Evolutionary conservation across 2,113 vertebrate species (phyloP), one percentile per base, ranked within the genome.

Genomic region (Ailurus styani): DNA sequence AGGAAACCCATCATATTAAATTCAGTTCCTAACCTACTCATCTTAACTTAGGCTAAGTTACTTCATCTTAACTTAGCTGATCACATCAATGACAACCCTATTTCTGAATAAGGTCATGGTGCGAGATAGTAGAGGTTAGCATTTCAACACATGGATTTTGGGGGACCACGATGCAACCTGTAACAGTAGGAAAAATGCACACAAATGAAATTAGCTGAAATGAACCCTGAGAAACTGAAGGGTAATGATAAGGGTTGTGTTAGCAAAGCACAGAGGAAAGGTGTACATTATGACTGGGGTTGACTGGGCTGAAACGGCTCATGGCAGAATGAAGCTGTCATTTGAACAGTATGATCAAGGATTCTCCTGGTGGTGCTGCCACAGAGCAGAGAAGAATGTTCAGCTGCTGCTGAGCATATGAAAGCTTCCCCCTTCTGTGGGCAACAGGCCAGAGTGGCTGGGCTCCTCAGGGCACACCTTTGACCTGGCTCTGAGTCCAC

Each of bases 331-430:
- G n/a, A 93, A 62, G n/a, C 55, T 45, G 29, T n/a, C 18, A 1
- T 14, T 7, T 70, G 40, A 95, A 81, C 12, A 72, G 10, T 11
- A 12, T 5, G 18, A 40, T 81, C 40, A 91, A 60, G 25, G 31
- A 60, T 66, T 77, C 66, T 66, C 15, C 15, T 40, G 27, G 3
- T 20, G 14, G 4, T 52, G 23, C 29, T 85, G 47, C 55, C n/a
- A 57, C 11, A 14, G 27, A 42, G 10, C n/a, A 50, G 25, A 93
- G 82, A 45, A 77, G 40, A 34, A 62, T 37, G 20, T 55, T 15
- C 3, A 0, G 0, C 29, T 68, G 8, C 11, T 29, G 45, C 11
- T 7, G 5, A 83, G 40, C 27, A 10, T 50, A 5, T 0, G 34
- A 78, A 91, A 87, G 14, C 31, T 55, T 47, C 31, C 7, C 21